Conservation (phyloP, 2,113 vertebrate genomes). For the Trematomus loennbergii region DNA sequence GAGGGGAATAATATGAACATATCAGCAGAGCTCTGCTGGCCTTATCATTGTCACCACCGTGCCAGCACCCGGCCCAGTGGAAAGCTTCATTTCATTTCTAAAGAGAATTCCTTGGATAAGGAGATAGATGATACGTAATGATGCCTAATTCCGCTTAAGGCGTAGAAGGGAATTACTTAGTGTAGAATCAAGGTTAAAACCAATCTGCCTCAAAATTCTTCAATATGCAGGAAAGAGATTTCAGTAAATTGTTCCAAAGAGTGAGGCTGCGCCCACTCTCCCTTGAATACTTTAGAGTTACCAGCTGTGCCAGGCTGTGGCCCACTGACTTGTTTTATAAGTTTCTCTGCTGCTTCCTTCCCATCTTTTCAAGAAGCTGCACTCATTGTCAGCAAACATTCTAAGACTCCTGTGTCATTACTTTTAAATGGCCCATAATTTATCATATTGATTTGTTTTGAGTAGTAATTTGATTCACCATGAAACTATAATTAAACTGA, state of each 20-base stretch:
- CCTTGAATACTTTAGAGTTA: slow-evolving; percentile 41
- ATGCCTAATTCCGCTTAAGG: slow-evolving; percentile 83
- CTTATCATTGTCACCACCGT: slow-evolving; percentile 73
- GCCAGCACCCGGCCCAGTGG: slow-evolving; percentile 55
- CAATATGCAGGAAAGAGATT: slow-evolving; percentile 67
- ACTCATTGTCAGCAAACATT: slow-evolving; percentile 27
- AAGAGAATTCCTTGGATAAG: slow-evolving; percentile 78
- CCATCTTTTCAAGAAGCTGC: neutral
- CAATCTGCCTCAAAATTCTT: slow-evolving; percentile 75
- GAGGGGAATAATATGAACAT: slow-evolving; percentile 63
- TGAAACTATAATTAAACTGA: slow-evolving; percentile 46
- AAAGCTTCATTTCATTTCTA: slow-evolving; percentile 84
- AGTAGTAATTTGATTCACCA: slow-evolving; percentile 54
- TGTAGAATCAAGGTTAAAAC: slow-evolving; percentile 82
- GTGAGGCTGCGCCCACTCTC: slow-evolving; percentile 31
- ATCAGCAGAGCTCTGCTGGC: slow-evolving; percentile 68
- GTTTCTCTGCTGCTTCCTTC: slow-evolving; percentile 7
- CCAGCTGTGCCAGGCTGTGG: slow-evolving; percentile 33
- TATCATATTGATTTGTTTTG: slow-evolving; percentile 56
- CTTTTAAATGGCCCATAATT: slow-evolving; percentile 39
- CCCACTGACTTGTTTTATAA: slow-evolving; percentile 41
- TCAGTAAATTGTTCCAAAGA: slow-evolving; percentile 66
- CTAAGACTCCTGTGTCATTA: slow-evolving; percentile 27
- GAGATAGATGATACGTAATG: slow-evolving; percentile 81
- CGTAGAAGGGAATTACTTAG: slow-evolving; percentile 83